A percentile compares a stretch with the other conserved stretches of the same genome.
phyloP scores from a whole-genome alignment of 1,140 invertebrate genomes.

The Agraylea sexmaculata region DNA sequence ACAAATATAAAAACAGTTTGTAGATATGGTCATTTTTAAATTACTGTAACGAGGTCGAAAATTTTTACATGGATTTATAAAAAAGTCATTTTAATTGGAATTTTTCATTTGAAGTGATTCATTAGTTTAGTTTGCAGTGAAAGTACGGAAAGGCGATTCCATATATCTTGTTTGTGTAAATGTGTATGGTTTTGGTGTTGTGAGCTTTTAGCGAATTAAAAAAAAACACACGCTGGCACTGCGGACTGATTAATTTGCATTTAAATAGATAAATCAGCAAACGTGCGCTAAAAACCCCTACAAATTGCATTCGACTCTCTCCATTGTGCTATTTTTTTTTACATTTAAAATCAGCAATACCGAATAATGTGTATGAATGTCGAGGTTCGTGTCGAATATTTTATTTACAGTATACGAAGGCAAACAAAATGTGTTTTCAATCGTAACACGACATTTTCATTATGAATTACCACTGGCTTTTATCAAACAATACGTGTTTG shows the following conservation, averaged over 20 bases:
- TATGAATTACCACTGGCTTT: too few relatives aligned
- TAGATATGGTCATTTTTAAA: too few relatives aligned
- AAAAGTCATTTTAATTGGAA: slow-evolving; percentile 4
- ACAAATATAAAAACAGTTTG: too few relatives aligned
- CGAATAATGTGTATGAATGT: background rate
- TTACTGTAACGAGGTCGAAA: background rate
- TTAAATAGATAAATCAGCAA: slow-evolving; percentile 16
- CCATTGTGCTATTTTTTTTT: too few relatives aligned
- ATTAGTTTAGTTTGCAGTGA: slow-evolving; percentile 20
- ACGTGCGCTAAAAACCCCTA: slow-evolving; percentile 9
- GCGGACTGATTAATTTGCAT: slow-evolving; percentile 20
- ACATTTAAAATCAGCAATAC: background rate
- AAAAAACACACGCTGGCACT: slow-evolving; percentile 20
- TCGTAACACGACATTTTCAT: background rate
- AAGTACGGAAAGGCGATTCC: too few relatives aligned
- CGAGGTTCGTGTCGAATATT: background rate
- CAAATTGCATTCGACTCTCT: too few relatives aligned
- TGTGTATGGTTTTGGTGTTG: slow-evolving; percentile 32
- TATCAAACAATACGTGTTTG: too few relatives aligned
- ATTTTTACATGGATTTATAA: background rate
- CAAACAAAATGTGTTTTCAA: slow-evolving; percentile 4
- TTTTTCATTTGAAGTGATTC: slow-evolving; percentile 1
- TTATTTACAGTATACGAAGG: background rate
- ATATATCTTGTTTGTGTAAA: too few relatives aligned
- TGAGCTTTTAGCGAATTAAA: slow-evolving; percentile 35